These are phyloP conservation scores for Eristalinus sepulchralis DNA, from an alignment of 2,888 invertebrate species.

Conservation along the genomic window DNA sequence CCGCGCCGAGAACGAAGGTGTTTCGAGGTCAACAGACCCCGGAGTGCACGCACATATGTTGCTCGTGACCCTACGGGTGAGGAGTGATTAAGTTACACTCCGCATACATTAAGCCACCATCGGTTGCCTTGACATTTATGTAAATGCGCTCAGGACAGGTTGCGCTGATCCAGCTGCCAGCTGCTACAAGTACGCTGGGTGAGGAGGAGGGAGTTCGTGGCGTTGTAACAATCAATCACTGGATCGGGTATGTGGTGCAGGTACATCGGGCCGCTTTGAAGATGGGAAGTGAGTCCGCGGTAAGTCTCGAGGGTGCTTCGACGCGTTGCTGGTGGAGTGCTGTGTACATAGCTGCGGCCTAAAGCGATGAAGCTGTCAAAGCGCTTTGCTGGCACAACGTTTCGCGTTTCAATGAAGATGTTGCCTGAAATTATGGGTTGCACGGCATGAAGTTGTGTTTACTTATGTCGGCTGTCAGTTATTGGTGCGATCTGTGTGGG, in stretches of 20 bases:
- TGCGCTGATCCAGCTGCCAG: not conserved
- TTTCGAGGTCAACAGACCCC: constrained; percentile 16
- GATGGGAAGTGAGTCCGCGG: not conserved
- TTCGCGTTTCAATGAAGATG: not conserved
- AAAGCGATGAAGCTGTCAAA: not conserved
- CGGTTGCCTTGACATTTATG: constrained; percentile 42
- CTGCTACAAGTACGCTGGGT: not conserved
- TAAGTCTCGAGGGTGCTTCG: not conserved
- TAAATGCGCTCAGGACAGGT: constrained; percentile 15
- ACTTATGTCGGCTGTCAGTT: not conserved
- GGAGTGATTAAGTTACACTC: constrained; percentile 3
- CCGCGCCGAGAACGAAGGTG: not conserved
- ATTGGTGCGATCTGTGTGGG: not conserved
- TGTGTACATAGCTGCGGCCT: not conserved
- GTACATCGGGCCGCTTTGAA: not conserved
- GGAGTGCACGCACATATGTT: not conserved
- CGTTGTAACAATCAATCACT: not conserved
- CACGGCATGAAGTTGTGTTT: too few species aligned
- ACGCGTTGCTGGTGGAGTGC: not conserved
- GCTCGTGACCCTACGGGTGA: not conserved
- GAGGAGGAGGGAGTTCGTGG: not conserved
- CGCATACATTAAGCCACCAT: constrained; percentile 6
- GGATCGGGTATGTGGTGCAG: not conserved
- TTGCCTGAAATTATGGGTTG: not conserved
- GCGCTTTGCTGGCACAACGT: not conserved